phyloP scores from a whole-genome alignment of 2,888 invertebrate species.

The Rhynchonema sp. region DNA sequence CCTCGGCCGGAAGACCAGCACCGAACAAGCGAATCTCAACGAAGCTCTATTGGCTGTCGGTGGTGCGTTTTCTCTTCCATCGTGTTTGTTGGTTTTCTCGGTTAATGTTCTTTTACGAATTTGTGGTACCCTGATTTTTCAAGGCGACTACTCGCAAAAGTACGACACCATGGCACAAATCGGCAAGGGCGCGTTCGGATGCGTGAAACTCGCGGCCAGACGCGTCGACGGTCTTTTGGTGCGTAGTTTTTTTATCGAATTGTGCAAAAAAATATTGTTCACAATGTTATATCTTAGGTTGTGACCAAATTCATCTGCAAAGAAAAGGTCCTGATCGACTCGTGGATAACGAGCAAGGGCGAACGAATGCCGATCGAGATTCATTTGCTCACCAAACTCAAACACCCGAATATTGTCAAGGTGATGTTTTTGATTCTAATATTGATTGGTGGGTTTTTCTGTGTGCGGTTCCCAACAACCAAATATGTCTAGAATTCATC shows the following conservation, averaged over 20 bases:
- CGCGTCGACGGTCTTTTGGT: constrained; percentile 41
- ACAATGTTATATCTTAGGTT: constrained; percentile 30
- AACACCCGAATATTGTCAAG: constrained; percentile 47
- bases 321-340: constrained; percentile 46
- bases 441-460: background rate
- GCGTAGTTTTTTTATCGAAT: constrained; percentile 6
- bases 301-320: constrained; percentile 52
- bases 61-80: no score
- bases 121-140: no score
- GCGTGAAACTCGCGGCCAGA: constrained; percentile 47
- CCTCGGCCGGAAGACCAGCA: no score
- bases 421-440: no score
- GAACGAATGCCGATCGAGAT: constrained; percentile 44
- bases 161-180: constrained; percentile 44
- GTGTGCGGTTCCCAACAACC: no score
- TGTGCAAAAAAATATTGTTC: background rate
- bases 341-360: constrained; percentile 38
- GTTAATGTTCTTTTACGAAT: no score
- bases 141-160: constrained; percentile 38
- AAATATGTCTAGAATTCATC: no score
- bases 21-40: no score
- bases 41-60: no score
- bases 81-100: no score
- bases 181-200: constrained; percentile 53
- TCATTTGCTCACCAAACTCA: constrained; percentile 43